These are phyloP conservation scores for Lithobates pipiens DNA, from an alignment of 2,797 vertebrate genomes.

Conservation along the genomic window DNA sequence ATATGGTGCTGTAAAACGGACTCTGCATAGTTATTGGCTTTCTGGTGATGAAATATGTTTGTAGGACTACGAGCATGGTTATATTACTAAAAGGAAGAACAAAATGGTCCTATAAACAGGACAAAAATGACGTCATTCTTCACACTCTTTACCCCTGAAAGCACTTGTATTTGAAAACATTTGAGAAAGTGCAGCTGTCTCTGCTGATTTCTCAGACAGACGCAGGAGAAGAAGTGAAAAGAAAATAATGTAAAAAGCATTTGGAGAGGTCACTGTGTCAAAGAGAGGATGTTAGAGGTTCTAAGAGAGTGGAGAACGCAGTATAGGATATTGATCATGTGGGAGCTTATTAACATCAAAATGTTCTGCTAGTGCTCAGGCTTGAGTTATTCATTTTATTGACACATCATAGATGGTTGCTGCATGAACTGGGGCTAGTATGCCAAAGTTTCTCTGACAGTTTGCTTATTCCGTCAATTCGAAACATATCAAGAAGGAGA, in stretches of 20 bases:
- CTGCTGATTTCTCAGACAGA: constrained; percentile 5
- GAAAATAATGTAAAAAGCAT: constrained; percentile 5
- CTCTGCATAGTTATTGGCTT: constrained; percentile 6
- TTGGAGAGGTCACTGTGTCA: background rate
- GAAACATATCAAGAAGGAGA: no score
- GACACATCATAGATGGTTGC: no score
- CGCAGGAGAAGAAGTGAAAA: background rate
- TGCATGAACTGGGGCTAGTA: no score
- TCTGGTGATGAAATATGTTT: constrained; percentile 44
- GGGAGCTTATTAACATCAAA: background rate
- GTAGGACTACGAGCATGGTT: constrained; percentile 8
- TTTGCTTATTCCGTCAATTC: no score
- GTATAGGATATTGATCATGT: background rate
- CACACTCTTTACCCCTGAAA: constrained; percentile 11
- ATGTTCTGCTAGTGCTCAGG: background rate
- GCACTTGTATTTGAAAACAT: background rate
- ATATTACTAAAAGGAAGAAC: constrained; percentile 35
- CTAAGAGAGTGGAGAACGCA: background rate
- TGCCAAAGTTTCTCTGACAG: no score
- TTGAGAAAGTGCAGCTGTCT: constrained; percentile 1
- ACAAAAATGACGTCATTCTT: constrained; percentile 33
- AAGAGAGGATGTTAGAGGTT: background rate
- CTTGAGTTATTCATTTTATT: background rate
- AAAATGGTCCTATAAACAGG: constrained; percentile 22
- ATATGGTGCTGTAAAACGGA: constrained; percentile 40